phyloP scores from a whole-genome alignment of 2,888 invertebrate species.

The Phortica okadai region DNA sequence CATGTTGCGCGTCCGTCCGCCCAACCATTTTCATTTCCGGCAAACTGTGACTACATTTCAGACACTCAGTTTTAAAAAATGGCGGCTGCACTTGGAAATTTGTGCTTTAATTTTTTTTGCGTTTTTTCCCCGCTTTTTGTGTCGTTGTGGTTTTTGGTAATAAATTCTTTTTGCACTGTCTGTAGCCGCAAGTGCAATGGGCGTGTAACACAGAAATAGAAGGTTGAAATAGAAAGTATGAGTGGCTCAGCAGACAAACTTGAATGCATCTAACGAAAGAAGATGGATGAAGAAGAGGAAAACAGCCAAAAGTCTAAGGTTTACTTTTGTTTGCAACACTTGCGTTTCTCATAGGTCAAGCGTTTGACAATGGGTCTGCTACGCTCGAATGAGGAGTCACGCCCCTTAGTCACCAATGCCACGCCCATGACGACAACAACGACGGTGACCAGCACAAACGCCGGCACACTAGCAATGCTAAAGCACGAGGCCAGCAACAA shows the following conservation, averaged over 20 bases:
- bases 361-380: conserved; percentile 86
- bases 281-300: too few relatives aligned
- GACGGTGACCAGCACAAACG: conserved; percentile 16
- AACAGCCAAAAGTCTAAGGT: background rate
- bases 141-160: conserved; percentile 70
- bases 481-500: conserved; percentile 53
- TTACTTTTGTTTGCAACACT: conserved; percentile 10
- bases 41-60: conserved; percentile 46
- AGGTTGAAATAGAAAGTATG: conserved; percentile 9
- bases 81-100: conserved; percentile 22
- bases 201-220: conserved; percentile 21
- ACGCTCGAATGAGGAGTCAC: conserved; percentile 83
- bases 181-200: conserved; percentile 54
- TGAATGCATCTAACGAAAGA: too few relatives aligned
- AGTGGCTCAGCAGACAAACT: too few relatives aligned
- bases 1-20: conserved; percentile 19
- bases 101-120: conserved; percentile 33
- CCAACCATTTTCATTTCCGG: conserved; percentile 35
- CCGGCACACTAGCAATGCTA: conserved; percentile 40
- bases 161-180: conserved; percentile 62
- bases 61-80: conserved; percentile 45
- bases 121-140: conserved; percentile 55
- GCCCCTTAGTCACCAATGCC: conserved; percentile 83
- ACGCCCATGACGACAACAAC: conserved; percentile 67
- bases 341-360: conserved; percentile 77